Conservation (phyloP, 2,888 invertebrate species). For the Notocelia uddmanniana region DNA sequence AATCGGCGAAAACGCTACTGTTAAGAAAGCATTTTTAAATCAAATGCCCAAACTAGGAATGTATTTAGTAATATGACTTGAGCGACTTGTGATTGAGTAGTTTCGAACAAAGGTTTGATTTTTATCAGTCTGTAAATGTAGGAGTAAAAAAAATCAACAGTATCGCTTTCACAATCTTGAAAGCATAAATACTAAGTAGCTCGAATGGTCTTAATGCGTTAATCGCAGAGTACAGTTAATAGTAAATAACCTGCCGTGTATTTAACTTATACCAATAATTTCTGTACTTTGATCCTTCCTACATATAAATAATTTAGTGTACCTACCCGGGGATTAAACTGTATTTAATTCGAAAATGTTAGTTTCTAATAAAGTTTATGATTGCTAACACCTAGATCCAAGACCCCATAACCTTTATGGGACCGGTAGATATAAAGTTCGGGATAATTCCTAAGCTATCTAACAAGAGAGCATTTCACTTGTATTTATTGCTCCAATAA, state of each 20-base stretch:
- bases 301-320: constrained; percentile 19
- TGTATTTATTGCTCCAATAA: constrained; percentile 72
- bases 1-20: too few species aligned
- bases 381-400: constrained; percentile 33
- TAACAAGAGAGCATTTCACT: constrained; percentile 57
- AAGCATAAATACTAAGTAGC: constrained; percentile 25
- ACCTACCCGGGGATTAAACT: constrained; percentile 15
- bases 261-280: constrained; percentile 2
- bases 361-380: constrained; percentile 38
- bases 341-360: constrained; percentile 34
- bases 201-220: constrained; percentile 3
- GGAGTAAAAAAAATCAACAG: constrained; percentile 11
- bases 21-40: background rate
- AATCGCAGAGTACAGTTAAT: constrained; percentile 3
- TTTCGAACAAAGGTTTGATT: constrained; percentile 9
- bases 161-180: constrained; percentile 14
- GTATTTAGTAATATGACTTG: background rate
- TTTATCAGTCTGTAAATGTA: constrained; percentile 11
- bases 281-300: constrained; percentile 8
- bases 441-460: constrained; percentile 61
- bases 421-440: constrained; percentile 59
- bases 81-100: background rate
- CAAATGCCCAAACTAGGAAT: background rate
- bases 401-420: constrained; percentile 57
- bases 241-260: background rate